Evolutionary conservation across 2,113 vertebrate species (phyloP).

Genomic region (Progne subis): DNA sequence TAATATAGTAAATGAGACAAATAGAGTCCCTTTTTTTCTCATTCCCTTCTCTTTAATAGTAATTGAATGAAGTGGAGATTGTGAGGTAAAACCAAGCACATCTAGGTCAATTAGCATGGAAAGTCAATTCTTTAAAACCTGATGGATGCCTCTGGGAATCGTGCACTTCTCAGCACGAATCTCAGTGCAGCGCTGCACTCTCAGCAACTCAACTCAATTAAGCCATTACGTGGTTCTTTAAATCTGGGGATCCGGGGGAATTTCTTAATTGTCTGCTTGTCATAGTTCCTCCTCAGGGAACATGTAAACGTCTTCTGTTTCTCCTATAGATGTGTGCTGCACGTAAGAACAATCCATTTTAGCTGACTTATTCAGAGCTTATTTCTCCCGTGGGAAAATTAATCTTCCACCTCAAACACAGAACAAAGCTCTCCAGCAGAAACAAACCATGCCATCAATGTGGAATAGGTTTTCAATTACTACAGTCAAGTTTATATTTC

Average conservation of each 20-base stretch:
- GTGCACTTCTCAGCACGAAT: slow-evolving; percentile 47
- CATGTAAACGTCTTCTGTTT: slow-evolving; percentile 58
- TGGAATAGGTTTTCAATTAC: not conserved
- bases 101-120: slow-evolving; percentile 68
- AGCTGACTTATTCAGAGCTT: slow-evolving; percentile 61
- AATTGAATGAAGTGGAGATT: slow-evolving; percentile 45
- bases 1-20: slow-evolving; percentile 15
- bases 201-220: slow-evolving; percentile 65
- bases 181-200: slow-evolving; percentile 12
- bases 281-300: slow-evolving; percentile 65
- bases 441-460: not conserved
- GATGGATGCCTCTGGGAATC: slow-evolving; percentile 67
- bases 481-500: not conserved
- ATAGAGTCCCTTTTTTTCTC: not conserved
- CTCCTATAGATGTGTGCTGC: slow-evolving; percentile 40
- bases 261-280: slow-evolving; percentile 68
- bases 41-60: slow-evolving; percentile 30
- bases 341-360: slow-evolving; percentile 46
- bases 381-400: slow-evolving; percentile 67
- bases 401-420: slow-evolving; percentile 47
- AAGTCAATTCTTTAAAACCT: slow-evolving; percentile 66
- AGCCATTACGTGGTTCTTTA: slow-evolving; percentile 67
- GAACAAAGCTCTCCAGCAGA: slow-evolving; percentile 32
- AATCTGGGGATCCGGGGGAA: slow-evolving; percentile 11
- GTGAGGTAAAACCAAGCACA: slow-evolving; percentile 58